Percentiles rank a stretch among this genome's conserved stretches.
Conservation (phyloP, 2,797 vertebrate species). For the Argentina silus region DNA sequence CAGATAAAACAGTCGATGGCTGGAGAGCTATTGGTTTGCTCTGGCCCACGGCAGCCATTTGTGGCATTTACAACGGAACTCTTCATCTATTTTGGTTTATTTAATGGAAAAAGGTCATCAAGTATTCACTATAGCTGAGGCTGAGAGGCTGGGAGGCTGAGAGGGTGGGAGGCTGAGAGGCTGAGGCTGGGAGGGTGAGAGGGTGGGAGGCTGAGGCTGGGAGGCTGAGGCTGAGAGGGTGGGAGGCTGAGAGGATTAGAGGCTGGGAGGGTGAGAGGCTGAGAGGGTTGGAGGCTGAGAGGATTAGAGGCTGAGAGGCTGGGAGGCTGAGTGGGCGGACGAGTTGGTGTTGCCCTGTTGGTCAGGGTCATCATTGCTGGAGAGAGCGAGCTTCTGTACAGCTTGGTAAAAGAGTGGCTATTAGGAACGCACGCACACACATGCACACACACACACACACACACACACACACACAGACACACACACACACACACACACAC, state of each 20-base stretch:
- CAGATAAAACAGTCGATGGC: slow-evolving; percentile 21
- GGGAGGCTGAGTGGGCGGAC: neutral
- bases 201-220: no score
- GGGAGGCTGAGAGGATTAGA: neutral
- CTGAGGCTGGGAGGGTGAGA: neutral
- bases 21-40: slow-evolving; percentile 15
- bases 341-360: slow-evolving; percentile 4
- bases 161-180: neutral
- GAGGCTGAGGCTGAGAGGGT: neutral
- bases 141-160: neutral
- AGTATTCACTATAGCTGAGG: slow-evolving; percentile 19
- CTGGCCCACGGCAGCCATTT: slow-evolving; percentile 4
- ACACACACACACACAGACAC: neutral
- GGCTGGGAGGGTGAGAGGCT: no score
- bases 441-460: no score
- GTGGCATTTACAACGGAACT: slow-evolving; percentile 25
- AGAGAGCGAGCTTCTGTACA: neutral
- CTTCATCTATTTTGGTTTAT: slow-evolving; percentile 19
- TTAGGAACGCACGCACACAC: neutral
- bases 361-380: neutral
- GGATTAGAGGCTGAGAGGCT: neutral
- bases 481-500: slow-evolving; percentile 16
- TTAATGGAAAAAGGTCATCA: slow-evolving; percentile 16
- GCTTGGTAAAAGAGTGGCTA: neutral
- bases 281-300: neutral